Conservation (phyloP, 1,140 invertebrate genomes). For the Ericerus pela region DNA sequence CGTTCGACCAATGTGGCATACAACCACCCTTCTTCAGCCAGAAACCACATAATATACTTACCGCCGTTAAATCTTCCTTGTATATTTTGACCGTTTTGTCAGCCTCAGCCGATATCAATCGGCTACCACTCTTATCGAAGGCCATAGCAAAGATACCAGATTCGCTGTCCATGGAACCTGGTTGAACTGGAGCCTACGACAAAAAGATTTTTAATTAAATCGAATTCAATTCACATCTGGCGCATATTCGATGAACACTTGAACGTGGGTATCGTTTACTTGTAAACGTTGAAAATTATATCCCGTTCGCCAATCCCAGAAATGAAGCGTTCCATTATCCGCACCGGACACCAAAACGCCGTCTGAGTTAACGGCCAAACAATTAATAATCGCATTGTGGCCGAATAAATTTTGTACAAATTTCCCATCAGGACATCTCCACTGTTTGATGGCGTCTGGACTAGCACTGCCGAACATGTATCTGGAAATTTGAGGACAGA, state of each 20-base stretch:
- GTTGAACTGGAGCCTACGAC: constrained; percentile 76
- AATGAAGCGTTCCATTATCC: constrained; percentile 95
- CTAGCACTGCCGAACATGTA: constrained; percentile 96
- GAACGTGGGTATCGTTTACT: constrained; percentile 26
- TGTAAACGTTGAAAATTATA: constrained; percentile 90
- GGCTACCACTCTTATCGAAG: constrained; percentile 83
- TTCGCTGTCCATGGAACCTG: constrained; percentile 99
- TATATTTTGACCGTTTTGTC: constrained; percentile 99
- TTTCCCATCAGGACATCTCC: constrained; percentile 96
- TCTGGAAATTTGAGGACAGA: constrained; percentile 31
- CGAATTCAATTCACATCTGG: too few relatives aligned
- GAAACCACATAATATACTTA: constrained; percentile 31
- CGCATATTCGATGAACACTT: background rate
- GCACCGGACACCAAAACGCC: constrained; percentile 94
- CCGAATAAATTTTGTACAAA: constrained; percentile 96
- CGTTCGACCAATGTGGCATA: background rate
- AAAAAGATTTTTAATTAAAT: constrained; percentile 17
- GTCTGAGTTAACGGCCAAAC: constrained; percentile 82
- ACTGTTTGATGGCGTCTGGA: constrained; percentile 98
- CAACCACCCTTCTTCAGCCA: background rate
- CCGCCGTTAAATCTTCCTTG: constrained; percentile 89
- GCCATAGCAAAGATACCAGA: constrained; percentile 90
- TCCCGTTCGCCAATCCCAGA: constrained; percentile 98
- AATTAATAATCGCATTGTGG: constrained; percentile 96
- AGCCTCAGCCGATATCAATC: constrained; percentile 91